Evolutionary conservation across 2,888 invertebrate genomes (phyloP).

Genomic region (Anarsia innoxiella): DNA sequence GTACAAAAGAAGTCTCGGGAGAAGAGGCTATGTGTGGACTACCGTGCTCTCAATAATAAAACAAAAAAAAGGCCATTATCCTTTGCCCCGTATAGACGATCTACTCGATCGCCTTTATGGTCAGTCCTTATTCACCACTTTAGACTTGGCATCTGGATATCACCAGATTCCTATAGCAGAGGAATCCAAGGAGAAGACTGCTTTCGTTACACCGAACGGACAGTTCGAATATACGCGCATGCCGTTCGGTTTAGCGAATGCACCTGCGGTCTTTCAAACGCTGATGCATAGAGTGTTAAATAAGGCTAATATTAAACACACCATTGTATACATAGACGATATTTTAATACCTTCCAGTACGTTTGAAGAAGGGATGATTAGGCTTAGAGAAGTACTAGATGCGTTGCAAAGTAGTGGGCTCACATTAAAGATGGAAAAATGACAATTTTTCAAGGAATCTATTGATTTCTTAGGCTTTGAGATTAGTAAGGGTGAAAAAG

Average conservation of each 20-base stretch:
- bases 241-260: constrained; percentile 37
- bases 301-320: constrained; percentile 14
- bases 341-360: constrained; percentile 21
- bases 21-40: constrained; percentile 18
- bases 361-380: constrained; percentile 18
- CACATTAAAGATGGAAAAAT: constrained; percentile 22
- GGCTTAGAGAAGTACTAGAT: constrained; percentile 17
- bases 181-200: constrained; percentile 30
- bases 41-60: constrained; percentile 17
- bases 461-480: constrained; percentile 17
- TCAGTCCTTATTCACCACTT: constrained; percentile 23
- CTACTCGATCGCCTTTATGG: constrained; percentile 26
- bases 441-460: constrained; percentile 18
- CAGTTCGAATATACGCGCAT: constrained; percentile 34
- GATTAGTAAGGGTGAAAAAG: constrained; percentile 15
- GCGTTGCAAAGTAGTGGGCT: constrained; percentile 14
- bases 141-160: constrained; percentile 12
- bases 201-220: constrained; percentile 35
- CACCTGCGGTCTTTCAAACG: constrained; percentile 32
- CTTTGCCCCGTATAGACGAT: constrained; percentile 29
- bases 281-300: constrained; percentile 25
- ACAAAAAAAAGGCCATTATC: constrained; percentile 19
- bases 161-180: constrained; percentile 19
- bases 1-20: constrained; percentile 16
- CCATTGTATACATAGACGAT: constrained; percentile 27